A percentile compares a stretch with the other conserved stretches of the same genome.
Conservation (phyloP, 2,888 invertebrate species). For the Choristoneura rosaceana region DNA sequence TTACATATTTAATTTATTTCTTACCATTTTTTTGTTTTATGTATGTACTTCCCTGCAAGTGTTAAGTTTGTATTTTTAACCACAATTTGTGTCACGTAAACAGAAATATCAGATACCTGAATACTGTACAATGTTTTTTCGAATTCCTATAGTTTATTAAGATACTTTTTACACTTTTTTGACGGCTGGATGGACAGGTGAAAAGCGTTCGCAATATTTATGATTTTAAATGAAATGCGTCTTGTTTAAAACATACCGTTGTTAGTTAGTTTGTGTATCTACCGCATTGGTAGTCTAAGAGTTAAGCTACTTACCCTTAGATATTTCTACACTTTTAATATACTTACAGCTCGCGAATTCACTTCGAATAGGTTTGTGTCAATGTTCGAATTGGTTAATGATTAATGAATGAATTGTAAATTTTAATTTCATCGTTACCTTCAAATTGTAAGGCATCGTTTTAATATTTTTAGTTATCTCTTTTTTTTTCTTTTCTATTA, state of each 20-base stretch:
- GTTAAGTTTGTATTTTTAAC: slow-evolving; percentile 38
- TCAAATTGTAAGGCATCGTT: background rate
- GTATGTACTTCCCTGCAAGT: slow-evolving; percentile 19
- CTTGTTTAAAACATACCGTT: slow-evolving; percentile 1
- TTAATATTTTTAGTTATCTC: background rate
- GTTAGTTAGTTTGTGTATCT: slow-evolving; percentile 5
- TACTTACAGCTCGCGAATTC: background rate
- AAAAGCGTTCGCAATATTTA: slow-evolving; percentile 3
- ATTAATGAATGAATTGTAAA: background rate
- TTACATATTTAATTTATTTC: slow-evolving; percentile 51
- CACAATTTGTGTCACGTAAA: slow-evolving; percentile 39
- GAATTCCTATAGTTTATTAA: slow-evolving; percentile 49
- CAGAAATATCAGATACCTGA: slow-evolving; percentile 62
- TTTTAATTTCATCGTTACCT: background rate
- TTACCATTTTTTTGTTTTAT: slow-evolving; percentile 37
- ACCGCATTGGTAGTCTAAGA: slow-evolving; percentile 13
- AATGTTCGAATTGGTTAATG: no score
- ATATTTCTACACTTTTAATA: background rate
- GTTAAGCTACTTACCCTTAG: slow-evolving; percentile 23
- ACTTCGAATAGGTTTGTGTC: slow-evolving; percentile 19
- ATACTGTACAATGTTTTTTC: slow-evolving; percentile 69
- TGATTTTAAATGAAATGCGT: background rate
- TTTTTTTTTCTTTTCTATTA: background rate
- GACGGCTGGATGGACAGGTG: slow-evolving; percentile 43
- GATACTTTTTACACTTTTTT: slow-evolving; percentile 48